phyloP scores from a whole-genome alignment of 2,113 vertebrate genomes.

The Silurus glanis region DNA sequence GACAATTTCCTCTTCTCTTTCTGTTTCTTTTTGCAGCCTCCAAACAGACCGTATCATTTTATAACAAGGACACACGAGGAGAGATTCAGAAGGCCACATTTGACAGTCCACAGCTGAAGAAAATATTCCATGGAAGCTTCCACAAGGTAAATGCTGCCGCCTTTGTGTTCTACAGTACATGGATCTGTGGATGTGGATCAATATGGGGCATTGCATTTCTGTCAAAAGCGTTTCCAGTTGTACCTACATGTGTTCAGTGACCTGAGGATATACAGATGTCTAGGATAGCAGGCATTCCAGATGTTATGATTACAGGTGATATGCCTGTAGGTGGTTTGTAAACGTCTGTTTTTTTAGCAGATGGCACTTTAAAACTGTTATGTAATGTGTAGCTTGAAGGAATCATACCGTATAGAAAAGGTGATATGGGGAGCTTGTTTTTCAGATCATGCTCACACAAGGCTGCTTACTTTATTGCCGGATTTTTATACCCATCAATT shows the following conservation, averaged over 20 bases:
- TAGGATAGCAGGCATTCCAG: conserved; percentile 24
- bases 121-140: conserved; percentile 96
- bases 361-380: not conserved
- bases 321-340: conserved; percentile 4
- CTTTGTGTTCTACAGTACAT: not conserved
- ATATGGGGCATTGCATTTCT: conserved; percentile 40
- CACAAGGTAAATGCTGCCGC: conserved; percentile 85
- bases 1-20: conserved; percentile 45
- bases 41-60: conserved; percentile 88
- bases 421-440: not conserved
- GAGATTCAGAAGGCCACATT: conserved; percentile 87
- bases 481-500: not conserved
- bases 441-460: not conserved
- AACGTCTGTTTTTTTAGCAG: conserved; percentile 9
- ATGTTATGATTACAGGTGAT: conserved; percentile 28
- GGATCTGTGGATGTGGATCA: not conserved
- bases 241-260: conserved; percentile 34
- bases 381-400: not conserved
- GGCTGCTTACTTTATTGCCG: not conserved
- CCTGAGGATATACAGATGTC: conserved; percentile 34
- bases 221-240: conserved; percentile 41
- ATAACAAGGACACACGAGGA: conserved; percentile 88
- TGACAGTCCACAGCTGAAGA: conserved; percentile 82
- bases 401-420: not conserved
- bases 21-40: conserved; percentile 73